These are phyloP conservation scores for Syngnathus acus DNA, from an alignment of 2,797 vertebrate species.

Conservation along the genomic window DNA sequence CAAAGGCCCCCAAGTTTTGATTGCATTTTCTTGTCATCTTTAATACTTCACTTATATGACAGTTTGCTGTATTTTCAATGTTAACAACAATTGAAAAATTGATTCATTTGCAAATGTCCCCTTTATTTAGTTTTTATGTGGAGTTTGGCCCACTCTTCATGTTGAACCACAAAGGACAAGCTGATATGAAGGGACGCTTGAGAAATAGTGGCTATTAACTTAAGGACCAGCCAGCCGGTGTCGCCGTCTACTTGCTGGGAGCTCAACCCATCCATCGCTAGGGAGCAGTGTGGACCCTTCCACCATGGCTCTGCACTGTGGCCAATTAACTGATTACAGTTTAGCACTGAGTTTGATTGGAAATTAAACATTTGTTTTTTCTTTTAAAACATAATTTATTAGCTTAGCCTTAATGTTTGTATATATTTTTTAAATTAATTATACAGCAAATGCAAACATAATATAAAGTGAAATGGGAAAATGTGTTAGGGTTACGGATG, in stretches of 20 bases:
- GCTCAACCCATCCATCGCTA: constrained; percentile 19
- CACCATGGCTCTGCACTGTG: constrained; percentile 33
- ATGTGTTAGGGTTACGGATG: neutral
- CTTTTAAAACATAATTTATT: constrained; percentile 33
- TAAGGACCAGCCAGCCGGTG: constrained; percentile 32
- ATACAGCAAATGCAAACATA: neutral
- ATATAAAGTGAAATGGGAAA: neutral
- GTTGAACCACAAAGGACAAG: constrained; percentile 82
- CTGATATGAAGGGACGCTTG: constrained; percentile 56
- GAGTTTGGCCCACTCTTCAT: constrained; percentile 88
- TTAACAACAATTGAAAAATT: neutral
- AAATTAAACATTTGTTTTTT: constrained; percentile 24
- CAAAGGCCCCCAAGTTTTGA: too few species aligned
- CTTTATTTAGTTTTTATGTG: constrained; percentile 76
- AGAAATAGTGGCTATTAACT: constrained; percentile 37
- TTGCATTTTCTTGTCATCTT: too few species aligned
- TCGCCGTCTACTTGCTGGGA: constrained; percentile 25
- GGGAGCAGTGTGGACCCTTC: constrained; percentile 20
- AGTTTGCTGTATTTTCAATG: neutral
- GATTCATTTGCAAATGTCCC: neutral
- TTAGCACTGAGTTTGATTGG: constrained; percentile 40
- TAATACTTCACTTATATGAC: neutral
- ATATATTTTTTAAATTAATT: neutral
- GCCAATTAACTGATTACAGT: constrained; percentile 39
- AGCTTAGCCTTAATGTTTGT: constrained; percentile 16